Base-by-base conservation (phyloP, 2,113 vertebrate genomes). In the Tringa solitaria region DNA sequence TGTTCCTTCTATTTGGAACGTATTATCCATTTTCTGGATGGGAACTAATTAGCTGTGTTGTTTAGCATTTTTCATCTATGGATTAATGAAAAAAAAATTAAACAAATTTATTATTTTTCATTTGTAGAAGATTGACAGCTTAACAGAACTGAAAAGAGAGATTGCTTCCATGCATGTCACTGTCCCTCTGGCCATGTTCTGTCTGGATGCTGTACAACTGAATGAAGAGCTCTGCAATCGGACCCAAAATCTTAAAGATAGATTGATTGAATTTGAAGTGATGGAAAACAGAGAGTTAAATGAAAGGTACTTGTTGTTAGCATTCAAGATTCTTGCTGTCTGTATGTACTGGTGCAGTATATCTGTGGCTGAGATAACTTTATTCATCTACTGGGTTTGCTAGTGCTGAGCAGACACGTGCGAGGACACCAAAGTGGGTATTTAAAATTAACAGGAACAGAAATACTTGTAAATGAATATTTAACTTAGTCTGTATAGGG, bases 141-240 rank as follows among this genome's bases (percentile, higher is more conserved):
- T 99, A 64, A 98, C 98, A 57, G 69, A 97, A 10, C 41, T 99
- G 89, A 96, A 97, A 94, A 96, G 65, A 33, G 98, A 99, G 95
- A 98, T 99, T 41, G 97, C 98, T 22, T 98, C 97, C 13, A 97
- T 99, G 97, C 98, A 91, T 43, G 54, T 98, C 35, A 99, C 98
- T 0, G 98, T 99, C 70, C 98, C 99, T 13, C 93, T 99, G 90
- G 98, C 98, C 56, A 96, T 99, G 98, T 99, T 99, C 97, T 99
- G 98, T 88, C 98, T 99, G 91, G 96, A 98, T 45, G 94, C 98
- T n/a, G 69, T 95, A 43, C 87, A 87, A 1, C 97, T 99, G 84
- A 99, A 99, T 65, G 96, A 98, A 35, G 98, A 99, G 8, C 98
- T 99, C 85, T 99, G 98, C 95, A 96, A 67, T 72, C 96, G 97